These are phyloP conservation scores for Lochmaea capreae DNA, from an alignment of 2,888 invertebrate genomes.

Conservation along the genomic window DNA sequence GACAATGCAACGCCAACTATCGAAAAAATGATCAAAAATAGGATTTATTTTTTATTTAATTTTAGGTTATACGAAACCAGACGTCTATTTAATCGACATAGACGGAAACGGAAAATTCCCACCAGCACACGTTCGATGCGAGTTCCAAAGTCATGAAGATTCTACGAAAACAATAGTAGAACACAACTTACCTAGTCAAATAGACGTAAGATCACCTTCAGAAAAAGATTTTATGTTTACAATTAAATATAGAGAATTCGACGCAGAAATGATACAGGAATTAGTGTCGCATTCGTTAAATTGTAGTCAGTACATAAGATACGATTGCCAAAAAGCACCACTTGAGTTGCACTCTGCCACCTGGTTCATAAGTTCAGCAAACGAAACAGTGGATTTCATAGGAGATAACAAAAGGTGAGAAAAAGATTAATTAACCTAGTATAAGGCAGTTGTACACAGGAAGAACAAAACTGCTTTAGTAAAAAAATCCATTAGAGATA, in stretches of 20 bases:
- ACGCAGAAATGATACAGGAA: slow-evolving; percentile 91
- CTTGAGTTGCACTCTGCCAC: slow-evolving; percentile 88
- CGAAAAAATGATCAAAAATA: too few species aligned
- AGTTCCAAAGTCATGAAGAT: slow-evolving; percentile 89
- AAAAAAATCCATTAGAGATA: too few species aligned
- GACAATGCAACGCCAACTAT: too few species aligned
- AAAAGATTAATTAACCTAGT: neutral
- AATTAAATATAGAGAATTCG: slow-evolving; percentile 90
- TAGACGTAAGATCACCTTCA: slow-evolving; percentile 83
- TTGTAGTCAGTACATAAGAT: slow-evolving; percentile 90
- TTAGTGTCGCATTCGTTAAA: slow-evolving; percentile 89
- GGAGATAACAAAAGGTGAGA: slow-evolving; percentile 83
- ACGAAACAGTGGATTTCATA: slow-evolving; percentile 81
- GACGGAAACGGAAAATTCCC: slow-evolving; percentile 94
- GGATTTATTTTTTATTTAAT: neutral
- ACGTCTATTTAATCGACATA: slow-evolving; percentile 92
- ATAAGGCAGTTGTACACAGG: too few species aligned
- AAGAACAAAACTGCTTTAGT: too few species aligned
- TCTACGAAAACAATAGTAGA: slow-evolving; percentile 89
- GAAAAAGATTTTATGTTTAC: slow-evolving; percentile 86
- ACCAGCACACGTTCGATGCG: slow-evolving; percentile 91
- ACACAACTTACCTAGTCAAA: slow-evolving; percentile 91
- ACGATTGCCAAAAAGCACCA: slow-evolving; percentile 90
- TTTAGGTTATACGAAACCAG: slow-evolving; percentile 83
- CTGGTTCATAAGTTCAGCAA: slow-evolving; percentile 88